These are phyloP conservation scores for Monomorium pharaonis DNA, from an alignment of 1,140 invertebrate genomes.

Conservation along the genomic window DNA sequence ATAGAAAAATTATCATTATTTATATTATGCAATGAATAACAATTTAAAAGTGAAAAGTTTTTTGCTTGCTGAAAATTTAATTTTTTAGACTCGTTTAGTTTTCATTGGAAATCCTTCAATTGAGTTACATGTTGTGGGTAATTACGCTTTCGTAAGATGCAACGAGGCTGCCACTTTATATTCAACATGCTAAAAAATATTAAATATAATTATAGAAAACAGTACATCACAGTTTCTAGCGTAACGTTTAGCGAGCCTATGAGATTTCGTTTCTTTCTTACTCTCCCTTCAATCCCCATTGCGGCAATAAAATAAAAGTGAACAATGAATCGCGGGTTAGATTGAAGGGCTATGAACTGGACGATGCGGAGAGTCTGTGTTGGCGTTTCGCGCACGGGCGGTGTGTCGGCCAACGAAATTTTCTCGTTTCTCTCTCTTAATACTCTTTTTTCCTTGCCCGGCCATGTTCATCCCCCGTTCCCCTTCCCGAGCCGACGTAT, in stretches of 20 bases:
- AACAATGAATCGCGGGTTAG: slow-evolving; percentile 35
- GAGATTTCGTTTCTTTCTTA: slow-evolving; percentile 4
- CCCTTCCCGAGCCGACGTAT: slow-evolving; percentile 26
- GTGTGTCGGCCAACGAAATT: slow-evolving; percentile 17
- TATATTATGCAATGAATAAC: too few relatives aligned
- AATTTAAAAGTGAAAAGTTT: too few relatives aligned
- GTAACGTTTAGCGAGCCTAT: background rate
- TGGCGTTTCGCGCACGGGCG: background rate
- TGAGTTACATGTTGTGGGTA: background rate
- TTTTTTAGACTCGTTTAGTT: too few relatives aligned
- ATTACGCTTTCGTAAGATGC: background rate
- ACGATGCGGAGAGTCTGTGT: background rate
- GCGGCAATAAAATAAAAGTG: slow-evolving; percentile 38
- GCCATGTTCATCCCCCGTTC: slow-evolving; percentile 24
- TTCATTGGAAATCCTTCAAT: too few relatives aligned
- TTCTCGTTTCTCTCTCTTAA: slow-evolving; percentile 40
- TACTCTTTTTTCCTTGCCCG: slow-evolving; percentile 35
- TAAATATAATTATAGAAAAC: slow-evolving; percentile 22
- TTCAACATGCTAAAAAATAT: background rate
- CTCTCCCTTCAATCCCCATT: background rate
- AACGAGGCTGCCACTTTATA: background rate
- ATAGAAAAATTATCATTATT: too few relatives aligned
- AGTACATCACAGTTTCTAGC: background rate
- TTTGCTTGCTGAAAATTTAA: too few relatives aligned
- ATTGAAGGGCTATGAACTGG: slow-evolving; percentile 41